Conservation (phyloP, 64 coral and sea anemone genomes). For the Acropora tenuis region DNA sequence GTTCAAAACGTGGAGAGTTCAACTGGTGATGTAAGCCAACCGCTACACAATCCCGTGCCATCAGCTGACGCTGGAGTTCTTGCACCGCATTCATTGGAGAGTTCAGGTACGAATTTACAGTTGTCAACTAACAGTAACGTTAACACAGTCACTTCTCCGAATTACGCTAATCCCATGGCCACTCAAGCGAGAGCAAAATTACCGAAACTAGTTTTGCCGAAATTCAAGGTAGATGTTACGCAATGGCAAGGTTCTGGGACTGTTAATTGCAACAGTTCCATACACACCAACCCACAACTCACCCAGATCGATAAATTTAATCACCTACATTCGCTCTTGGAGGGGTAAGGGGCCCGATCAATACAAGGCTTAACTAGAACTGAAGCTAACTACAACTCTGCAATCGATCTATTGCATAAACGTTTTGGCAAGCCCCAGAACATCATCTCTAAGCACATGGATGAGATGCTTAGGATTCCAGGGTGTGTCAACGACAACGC, state of each 20-base stretch:
- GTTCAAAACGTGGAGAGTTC: too few relatives aligned
- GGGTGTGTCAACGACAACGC: constrained; percentile 6
- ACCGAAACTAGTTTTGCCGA: constrained; percentile 13
- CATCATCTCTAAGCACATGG: constrained; percentile 14
- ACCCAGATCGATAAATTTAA: constrained; percentile 59
- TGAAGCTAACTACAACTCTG: constrained; percentile 1
- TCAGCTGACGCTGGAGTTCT: too few relatives aligned
- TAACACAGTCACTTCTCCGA: too few relatives aligned
- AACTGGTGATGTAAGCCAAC: too few relatives aligned
- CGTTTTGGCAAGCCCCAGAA: not conserved
- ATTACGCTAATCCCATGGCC: too few relatives aligned
- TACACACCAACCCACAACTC: constrained; percentile 25
- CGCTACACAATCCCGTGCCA: too few relatives aligned
- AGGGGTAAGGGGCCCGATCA: not conserved
- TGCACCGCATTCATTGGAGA: too few relatives aligned
- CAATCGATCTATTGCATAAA: not conserved
- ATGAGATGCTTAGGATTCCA: constrained; percentile 36
- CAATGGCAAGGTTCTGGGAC: constrained; percentile 60
- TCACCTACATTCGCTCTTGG: constrained; percentile 11
- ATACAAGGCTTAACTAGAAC: constrained; percentile 3
- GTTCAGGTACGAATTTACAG: not conserved
- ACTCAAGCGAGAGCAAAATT: not conserved
- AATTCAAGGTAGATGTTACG: constrained; percentile 45
- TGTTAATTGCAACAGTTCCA: constrained; percentile 28
- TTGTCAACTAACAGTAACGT: too few relatives aligned